Percentiles rank a stretch among this genome's conserved stretches.
phyloP scores from a whole-genome alignment of 1,140 invertebrate species.

The Drosophila kohkoa region DNA sequence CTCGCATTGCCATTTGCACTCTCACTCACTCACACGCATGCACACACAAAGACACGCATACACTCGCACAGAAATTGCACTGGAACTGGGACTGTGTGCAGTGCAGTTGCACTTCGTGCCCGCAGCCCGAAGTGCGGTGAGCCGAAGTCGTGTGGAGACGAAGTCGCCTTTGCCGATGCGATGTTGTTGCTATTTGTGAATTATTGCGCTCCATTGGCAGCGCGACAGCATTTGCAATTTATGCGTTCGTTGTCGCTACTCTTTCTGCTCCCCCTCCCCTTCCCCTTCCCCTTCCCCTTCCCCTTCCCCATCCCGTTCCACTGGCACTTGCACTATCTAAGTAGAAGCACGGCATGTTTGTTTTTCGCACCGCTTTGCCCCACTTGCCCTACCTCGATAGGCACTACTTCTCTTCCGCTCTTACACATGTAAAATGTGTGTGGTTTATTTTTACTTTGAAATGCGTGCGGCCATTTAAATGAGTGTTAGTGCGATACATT shows the following conservation, averaged over 20 bases:
- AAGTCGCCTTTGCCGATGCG: slow-evolving; percentile 16
- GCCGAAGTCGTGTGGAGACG: not conserved
- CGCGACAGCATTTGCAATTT: slow-evolving; percentile 70
- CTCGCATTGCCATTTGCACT: not conserved
- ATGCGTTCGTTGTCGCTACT: slow-evolving; percentile 70
- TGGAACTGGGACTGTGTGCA: slow-evolving; percentile 24
- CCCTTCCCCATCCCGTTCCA: not conserved
- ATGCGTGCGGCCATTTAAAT: slow-evolving; percentile 48
- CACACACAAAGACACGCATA: not conserved
- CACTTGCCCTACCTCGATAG: not conserved
- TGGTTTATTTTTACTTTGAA: slow-evolving; percentile 52
- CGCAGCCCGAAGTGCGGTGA: too few relatives aligned
- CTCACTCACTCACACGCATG: not conserved
- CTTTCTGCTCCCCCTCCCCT: not conserved
- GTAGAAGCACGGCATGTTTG: slow-evolving; percentile 25
- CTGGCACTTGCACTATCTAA: slow-evolving; percentile 44
- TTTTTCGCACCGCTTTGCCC: slow-evolving; percentile 5
- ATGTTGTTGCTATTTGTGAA: slow-evolving; percentile 70
- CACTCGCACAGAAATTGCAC: slow-evolving; percentile 1
- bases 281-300: not conserved
- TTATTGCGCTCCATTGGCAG: slow-evolving; percentile 73
- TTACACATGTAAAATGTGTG: slow-evolving; percentile 40
- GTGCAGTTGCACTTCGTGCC: slow-evolving; percentile 53
- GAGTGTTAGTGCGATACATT: slow-evolving; percentile 32
- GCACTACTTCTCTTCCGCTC: not conserved